Percentiles rank a stretch among this genome's conserved stretches.
Evolutionary conservation across 2,797 vertebrate genomes (phyloP).

Genomic region (Hydrophis major): DNA sequence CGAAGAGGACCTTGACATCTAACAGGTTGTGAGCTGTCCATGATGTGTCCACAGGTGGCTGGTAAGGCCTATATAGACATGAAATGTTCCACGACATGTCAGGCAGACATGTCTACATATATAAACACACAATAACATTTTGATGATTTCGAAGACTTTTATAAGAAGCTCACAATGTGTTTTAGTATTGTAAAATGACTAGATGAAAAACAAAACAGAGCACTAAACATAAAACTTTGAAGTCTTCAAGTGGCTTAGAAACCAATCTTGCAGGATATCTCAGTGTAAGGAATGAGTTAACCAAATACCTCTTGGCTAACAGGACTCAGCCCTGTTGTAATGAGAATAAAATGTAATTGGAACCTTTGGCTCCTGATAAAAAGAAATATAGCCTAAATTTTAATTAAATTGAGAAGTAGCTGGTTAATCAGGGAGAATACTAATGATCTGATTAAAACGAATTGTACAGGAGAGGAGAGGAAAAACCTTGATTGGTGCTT

Average conservation of each 20-base stretch:
- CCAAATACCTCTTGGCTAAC: constrained; percentile 30
- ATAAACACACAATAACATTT: neutral
- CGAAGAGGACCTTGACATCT: no score
- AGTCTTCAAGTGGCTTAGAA: neutral
- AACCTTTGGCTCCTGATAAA: constrained; percentile 53
- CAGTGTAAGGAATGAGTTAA: constrained; percentile 54
- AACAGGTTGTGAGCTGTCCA: no score
- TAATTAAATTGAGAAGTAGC: constrained; percentile 62
- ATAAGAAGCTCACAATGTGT: neutral
- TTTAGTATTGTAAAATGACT: neutral
- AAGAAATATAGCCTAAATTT: constrained; percentile 38
- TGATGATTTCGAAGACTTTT: neutral
- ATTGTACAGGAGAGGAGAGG: constrained; percentile 35
- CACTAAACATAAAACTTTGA: neutral
- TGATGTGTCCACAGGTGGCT: no score
- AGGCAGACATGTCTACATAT: neutral
- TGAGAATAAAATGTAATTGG: constrained; percentile 54
- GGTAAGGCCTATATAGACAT: no score
- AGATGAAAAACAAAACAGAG: neutral
- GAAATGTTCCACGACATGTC: no score
- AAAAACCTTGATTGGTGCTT: neutral
- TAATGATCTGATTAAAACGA: constrained; percentile 64
- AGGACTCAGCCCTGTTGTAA: constrained; percentile 41
- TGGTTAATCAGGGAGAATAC: constrained; percentile 65
- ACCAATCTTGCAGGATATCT: neutral